Evolutionary conservation across 2,113 vertebrate genomes (phyloP), one percentile per base, ranked within the genome.

Genomic region (Podilymbus podiceps): DNA sequence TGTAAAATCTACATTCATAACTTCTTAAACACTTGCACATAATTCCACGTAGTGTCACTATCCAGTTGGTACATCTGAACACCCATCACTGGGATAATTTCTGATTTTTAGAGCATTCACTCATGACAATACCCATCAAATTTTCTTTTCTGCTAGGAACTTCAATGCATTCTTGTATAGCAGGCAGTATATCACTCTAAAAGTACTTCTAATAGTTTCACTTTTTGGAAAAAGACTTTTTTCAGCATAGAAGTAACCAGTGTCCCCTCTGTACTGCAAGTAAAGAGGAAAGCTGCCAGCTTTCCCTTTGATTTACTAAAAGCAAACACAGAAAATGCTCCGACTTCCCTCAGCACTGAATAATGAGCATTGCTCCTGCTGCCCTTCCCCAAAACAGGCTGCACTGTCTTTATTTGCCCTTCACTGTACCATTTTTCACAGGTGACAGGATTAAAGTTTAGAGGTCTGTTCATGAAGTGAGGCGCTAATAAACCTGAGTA

Each of bases 301-400:
- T 90, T 86, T 60, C 30, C 52, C 8, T 35, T 42, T 33, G 40
- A 31, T 84, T 52, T 77, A 63, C 10, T 62, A 24, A 44, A 81
- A 78, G 30, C 8, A 38, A 89, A 49, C 33, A 38, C 3, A 46
- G 73, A 40, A 92, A 72, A 60, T 7, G 15, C 38, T 94, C 88
- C 47, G 15, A 47, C 28, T 80, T 80, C 46, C n/a, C 38, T 83
- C 42, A 58, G 25, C 42, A 28, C 42, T 73, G 42, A 90, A 38
- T 20, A 77, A 15, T 15, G 68, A 66, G 20, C 0, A 0, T 12
- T 56, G 11, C 6, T 72, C 22, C 44, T 59, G 33, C 30, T 68
- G 52, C 11, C 49, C 46, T 63, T 63, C 5, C 38, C 71, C 22
- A 1, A 31, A 74, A 4, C 0, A 0, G 6, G 16, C 68, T 31